Conservation (phyloP, 2,797 vertebrate genomes). For the Allochrocebus solatus region DNA sequence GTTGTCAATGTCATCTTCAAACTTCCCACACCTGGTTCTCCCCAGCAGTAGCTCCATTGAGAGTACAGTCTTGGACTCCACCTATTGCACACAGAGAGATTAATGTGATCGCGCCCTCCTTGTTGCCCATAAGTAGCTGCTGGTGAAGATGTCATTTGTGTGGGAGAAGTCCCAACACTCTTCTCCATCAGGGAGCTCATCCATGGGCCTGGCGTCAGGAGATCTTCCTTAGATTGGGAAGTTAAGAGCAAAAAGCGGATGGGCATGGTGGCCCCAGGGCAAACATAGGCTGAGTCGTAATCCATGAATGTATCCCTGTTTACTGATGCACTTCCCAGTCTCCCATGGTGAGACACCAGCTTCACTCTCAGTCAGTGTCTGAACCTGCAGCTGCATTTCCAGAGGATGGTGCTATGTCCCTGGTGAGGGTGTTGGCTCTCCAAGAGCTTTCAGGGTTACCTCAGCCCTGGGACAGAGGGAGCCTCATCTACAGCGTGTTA, state of each 20-base stretch:
- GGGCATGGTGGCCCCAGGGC: neutral
- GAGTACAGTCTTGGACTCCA: neutral
- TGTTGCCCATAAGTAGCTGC: neutral
- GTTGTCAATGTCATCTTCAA: neutral
- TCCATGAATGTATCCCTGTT: too few relatives aligned
- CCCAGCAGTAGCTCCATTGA: conserved; percentile 36
- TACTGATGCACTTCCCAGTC: neutral
- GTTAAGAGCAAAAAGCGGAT: neutral
- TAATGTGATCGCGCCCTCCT: neutral
- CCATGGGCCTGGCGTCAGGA: neutral
- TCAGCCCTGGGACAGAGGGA: neutral
- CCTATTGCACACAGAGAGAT: neutral
- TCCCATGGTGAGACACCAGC: neutral
- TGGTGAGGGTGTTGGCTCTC: neutral
- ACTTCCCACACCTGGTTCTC: conserved; percentile 1
- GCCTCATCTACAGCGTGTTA: accelerated
- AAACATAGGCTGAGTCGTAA: neutral
- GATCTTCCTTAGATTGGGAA: neutral
- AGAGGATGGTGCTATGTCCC: neutral
- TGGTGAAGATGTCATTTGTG: neutral
- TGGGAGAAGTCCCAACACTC: neutral
- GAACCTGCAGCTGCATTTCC: neutral
- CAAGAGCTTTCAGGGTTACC: neutral
- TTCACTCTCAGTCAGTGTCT: neutral
- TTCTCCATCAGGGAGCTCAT: neutral